Base-by-base conservation (phyloP, 92 coral and sea anemone genomes). In the Chrysogorgia sp. region DNA sequence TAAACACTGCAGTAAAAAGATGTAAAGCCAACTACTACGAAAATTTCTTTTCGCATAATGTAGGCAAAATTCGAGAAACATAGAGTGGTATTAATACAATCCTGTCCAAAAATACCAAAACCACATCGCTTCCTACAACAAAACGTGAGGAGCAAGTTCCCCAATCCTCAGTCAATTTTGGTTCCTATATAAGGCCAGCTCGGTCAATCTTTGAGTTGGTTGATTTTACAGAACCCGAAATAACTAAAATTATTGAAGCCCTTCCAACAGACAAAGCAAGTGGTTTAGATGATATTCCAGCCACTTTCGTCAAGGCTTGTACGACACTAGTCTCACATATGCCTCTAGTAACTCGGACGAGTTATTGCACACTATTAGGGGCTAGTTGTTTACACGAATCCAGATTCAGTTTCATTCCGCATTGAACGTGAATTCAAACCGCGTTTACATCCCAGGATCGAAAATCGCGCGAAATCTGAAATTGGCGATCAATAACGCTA, bases 231-330 rank as follows among this genome's bases (percentile, higher is more conserved):
- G 62, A 52, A 3, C 49, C 62, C 23, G 79, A 72, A 43, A 72
- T 53, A 45, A 43, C 79, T 43, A 17, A 72, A 55, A 72, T 72
- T 72, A 52, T 72, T 53, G 15, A 45, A 24, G 34, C 58, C 4
- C 63, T 72, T 20, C 79, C 79, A 21, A 52, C 79, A 12, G 22
- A 49, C 10, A 72, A 72, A 41, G 70, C 79, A 25, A 52, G 79
- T 72, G 79, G 79, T 49, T 59, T 75, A 29, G 81, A 75, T 75
- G 81, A 40, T 20, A 75, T 75, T 58, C 81, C 81, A 33, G 81
- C 64, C 15, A 20, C 25, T 55, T 59, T 75, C 21, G 28, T 75
- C 47, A 56, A 75, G 81, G 66, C 12, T 12, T 4, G 43, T 37
- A 60, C 28, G 66, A 60, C 34, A 80, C 84, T 7, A 55, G 34